Evolutionary conservation across 2,888 invertebrate genomes (phyloP).

Genomic region (Trissolcus brochymenae): DNA sequence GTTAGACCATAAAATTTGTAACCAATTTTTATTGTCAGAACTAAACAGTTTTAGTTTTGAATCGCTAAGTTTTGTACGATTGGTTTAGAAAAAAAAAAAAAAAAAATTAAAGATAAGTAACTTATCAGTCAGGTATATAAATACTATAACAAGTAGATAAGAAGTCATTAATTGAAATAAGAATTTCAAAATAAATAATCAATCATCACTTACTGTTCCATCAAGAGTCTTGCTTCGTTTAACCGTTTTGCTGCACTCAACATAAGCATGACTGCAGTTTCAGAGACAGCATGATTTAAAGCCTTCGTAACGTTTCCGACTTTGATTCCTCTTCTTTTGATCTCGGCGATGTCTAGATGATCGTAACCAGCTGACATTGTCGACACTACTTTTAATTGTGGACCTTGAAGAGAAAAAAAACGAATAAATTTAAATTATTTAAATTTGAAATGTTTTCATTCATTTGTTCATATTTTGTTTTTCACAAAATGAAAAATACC

Average conservation of each 20-base stretch:
- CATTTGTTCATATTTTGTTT: too few relatives aligned
- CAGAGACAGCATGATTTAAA: constrained; percentile 87
- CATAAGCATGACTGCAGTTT: constrained; percentile 86
- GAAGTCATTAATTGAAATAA: too few relatives aligned
- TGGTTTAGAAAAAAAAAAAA: too few relatives aligned
- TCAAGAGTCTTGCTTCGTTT: constrained; percentile 83
- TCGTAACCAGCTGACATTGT: constrained; percentile 93
- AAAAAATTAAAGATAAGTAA: too few relatives aligned
- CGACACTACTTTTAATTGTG: constrained; percentile 84
- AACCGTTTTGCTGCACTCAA: constrained; percentile 87
- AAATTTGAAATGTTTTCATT: background rate
- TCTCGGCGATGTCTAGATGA: constrained; percentile 85
- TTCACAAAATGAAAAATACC: constrained; percentile 76
- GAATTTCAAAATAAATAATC: too few relatives aligned
- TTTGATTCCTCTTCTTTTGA: constrained; percentile 84
- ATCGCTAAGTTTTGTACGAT: too few relatives aligned
- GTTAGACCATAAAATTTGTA: too few relatives aligned
- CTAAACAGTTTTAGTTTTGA: too few relatives aligned
- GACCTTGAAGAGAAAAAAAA: constrained; percentile 76
- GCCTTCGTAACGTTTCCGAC: constrained; percentile 89
- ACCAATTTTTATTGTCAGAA: too few relatives aligned
- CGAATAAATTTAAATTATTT: too few relatives aligned
- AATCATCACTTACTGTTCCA: constrained; percentile 83
- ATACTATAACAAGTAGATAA: too few relatives aligned
- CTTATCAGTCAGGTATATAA: too few relatives aligned